Percentiles rank a stretch among this genome's conserved stretches.
These are phyloP conservation scores for Dolichomitus sp. DNA, from an alignment of 2,888 invertebrate genomes.

Conservation along the genomic window DNA sequence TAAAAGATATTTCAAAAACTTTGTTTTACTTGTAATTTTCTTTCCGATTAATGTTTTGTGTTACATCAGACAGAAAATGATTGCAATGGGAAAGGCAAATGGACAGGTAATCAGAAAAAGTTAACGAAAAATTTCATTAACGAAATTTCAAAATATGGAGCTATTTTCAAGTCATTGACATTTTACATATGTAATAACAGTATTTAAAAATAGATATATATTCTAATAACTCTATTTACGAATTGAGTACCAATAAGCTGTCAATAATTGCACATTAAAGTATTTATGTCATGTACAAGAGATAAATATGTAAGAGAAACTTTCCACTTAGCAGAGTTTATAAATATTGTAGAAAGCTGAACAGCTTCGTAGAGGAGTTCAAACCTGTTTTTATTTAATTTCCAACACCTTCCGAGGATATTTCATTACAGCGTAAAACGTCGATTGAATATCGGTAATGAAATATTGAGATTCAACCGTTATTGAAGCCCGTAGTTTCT, in stretches of 20 bases:
- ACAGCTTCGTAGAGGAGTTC: not conserved
- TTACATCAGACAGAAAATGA: too few relatives aligned
- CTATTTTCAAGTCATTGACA: too few relatives aligned
- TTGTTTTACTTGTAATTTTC: too few relatives aligned
- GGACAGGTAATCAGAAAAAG: too few relatives aligned
- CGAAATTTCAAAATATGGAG: too few relatives aligned
- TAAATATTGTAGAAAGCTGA: not conserved
- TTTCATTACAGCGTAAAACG: conserved; percentile 8
- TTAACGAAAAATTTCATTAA: too few relatives aligned
- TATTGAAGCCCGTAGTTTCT: conserved; percentile 14
- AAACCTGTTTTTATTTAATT: conserved; percentile 37
- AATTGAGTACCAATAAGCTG: not conserved
- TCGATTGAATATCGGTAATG: conserved; percentile 25
- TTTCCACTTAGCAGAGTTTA: not conserved
- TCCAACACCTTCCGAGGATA: conserved; percentile 8
- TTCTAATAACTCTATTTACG: not conserved
- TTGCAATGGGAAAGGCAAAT: too few relatives aligned
- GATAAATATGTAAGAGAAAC: not conserved
- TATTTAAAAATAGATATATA: not conserved
- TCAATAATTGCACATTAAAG: not conserved
- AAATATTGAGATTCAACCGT: conserved; percentile 45
- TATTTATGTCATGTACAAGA: not conserved
- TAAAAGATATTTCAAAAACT: too few relatives aligned
- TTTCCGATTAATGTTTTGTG: too few relatives aligned
- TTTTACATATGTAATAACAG: not conserved